Percentiles rank a stretch among this genome's conserved stretches.
Conservation (phyloP, 30 jellyfish, hydroid and myxozoan genomes). For the Catostylus mosaicus region DNA sequence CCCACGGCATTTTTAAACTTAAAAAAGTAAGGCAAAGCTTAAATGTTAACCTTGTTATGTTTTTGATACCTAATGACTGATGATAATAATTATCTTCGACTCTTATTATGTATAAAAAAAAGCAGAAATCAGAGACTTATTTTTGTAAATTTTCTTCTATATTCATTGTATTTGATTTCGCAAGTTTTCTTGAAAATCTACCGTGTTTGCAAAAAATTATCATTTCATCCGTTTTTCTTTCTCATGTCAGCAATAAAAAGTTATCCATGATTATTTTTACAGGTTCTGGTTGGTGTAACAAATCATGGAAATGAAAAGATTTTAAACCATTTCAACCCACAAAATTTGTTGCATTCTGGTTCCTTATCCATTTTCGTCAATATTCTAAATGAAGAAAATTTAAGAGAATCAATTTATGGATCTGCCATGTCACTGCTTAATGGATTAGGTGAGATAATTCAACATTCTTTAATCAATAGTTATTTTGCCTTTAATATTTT, state of each 20-base stretch:
- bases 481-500: too few relatives aligned
- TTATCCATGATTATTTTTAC: neutral
- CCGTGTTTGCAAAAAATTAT: neutral
- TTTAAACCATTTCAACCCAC: conserved; percentile 16
- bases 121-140: neutral
- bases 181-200: neutral
- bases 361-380: conserved; percentile 46
- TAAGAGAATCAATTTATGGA: conserved; percentile 25
- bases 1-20: too few relatives aligned
- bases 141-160: neutral
- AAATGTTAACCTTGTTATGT: too few relatives aligned
- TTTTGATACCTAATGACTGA: neutral
- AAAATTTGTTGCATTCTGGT: conserved; percentile 51
- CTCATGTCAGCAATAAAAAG: neutral
- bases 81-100: neutral
- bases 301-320: conserved; percentile 24
- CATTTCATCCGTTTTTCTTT: neutral
- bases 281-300: conserved; percentile 54
- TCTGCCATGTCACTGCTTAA: conserved; percentile 30
- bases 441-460: conserved; percentile 51
- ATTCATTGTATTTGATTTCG: neutral
- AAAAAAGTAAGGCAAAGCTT: too few relatives aligned
- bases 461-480: too few relatives aligned
- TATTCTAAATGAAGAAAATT: conserved; percentile 34
- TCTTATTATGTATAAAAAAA: neutral